Conservation (phyloP, 2,797 vertebrate species). For the Urophycis tenuis region DNA sequence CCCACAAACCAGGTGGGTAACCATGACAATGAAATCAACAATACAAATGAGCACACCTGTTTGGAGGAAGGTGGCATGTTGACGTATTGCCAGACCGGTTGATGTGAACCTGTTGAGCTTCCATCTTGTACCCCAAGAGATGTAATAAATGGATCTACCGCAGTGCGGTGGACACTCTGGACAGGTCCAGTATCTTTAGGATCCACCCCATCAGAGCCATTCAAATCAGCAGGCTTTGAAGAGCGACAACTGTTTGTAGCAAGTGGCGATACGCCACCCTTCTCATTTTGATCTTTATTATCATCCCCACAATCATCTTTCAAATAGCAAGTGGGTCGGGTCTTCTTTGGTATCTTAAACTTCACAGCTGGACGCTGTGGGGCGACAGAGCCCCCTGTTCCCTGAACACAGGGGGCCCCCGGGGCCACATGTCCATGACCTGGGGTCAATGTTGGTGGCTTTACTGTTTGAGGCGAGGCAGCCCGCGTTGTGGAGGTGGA, state of each 20-base stretch:
- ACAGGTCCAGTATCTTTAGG: background rate
- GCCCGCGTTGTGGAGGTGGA: conserved; percentile 27
- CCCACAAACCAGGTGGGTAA: no score
- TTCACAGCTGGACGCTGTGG: background rate
- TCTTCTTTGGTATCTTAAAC: conserved; percentile 65
- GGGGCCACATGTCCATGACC: background rate
- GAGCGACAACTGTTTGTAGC: background rate
- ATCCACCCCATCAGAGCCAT: background rate
- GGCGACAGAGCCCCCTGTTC: background rate
- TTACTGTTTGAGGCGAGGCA: conserved; percentile 31
- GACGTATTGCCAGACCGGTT: background rate
- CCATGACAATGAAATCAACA: conserved; percentile 14
- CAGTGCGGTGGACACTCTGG: background rate
- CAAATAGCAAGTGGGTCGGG: background rate
- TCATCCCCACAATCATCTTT: background rate
- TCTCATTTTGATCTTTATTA: background rate
- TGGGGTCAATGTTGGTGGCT: conserved; percentile 2
- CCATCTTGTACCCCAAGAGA: conserved; percentile 16
- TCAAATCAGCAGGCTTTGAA: background rate
- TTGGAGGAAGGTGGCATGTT: conserved; percentile 1
- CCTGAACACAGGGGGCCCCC: background rate
- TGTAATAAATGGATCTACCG: background rate
- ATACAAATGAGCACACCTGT: conserved; percentile 43
- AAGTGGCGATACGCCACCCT: background rate
- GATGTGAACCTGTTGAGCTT: background rate